A percentile compares a stretch with the other conserved stretches of the same genome.
These are phyloP conservation scores for Cebus imitator DNA, from an alignment of 2,113 vertebrate genomes.

Conservation along the genomic window DNA sequence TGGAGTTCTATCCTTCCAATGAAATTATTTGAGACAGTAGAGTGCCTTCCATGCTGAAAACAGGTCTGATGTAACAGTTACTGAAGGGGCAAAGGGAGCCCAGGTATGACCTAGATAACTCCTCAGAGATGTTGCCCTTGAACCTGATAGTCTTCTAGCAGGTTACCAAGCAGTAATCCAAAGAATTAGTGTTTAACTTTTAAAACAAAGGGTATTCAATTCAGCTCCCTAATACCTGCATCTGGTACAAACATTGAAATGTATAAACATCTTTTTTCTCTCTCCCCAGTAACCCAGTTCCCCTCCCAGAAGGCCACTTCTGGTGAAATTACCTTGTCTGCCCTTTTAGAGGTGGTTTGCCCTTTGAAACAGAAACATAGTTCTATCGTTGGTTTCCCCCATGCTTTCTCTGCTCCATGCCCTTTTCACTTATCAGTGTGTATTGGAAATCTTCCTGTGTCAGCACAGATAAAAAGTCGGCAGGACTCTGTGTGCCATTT, in stretches of 20 bases:
- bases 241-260: background rate
- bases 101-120: background rate
- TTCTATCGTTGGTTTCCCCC: background rate
- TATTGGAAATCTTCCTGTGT: background rate
- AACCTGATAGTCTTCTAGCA: background rate
- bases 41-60: background rate
- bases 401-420: background rate
- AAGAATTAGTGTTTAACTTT: slow-evolving; percentile 27
- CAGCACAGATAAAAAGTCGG: no score
- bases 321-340: background rate
- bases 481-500: background rate
- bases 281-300: background rate
- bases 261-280: background rate
- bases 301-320: background rate
- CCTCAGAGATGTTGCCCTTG: background rate
- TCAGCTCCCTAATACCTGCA: background rate
- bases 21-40: background rate
- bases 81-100: background rate
- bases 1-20: background rate
- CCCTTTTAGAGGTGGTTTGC: background rate
- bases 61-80: background rate
- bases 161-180: background rate
- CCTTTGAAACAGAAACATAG: background rate
- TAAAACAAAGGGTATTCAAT: background rate
- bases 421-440: background rate